A percentile compares a stretch with the other conserved stretches of the same genome.
Conservation (phyloP, 2,888 invertebrate species). For the Eupithecia exiguata region DNA sequence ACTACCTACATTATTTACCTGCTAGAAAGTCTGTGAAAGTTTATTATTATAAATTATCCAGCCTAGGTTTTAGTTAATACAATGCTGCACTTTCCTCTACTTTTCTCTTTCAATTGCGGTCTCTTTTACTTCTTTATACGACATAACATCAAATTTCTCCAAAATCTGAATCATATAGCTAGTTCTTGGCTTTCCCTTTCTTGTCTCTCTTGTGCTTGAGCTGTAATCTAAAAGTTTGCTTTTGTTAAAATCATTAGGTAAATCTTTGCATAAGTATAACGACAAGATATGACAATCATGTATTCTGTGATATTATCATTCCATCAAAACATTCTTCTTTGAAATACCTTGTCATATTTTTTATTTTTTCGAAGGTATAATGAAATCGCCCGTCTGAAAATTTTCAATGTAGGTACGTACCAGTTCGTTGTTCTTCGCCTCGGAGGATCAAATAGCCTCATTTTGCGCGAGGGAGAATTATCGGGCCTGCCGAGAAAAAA, state of each 20-base stretch:
- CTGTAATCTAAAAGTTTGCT: too few relatives aligned
- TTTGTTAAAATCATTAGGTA: not conserved
- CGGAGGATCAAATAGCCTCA: constrained; percentile 63
- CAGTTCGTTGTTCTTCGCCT: constrained; percentile 52
- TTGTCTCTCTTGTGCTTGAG: too few relatives aligned
- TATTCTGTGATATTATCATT: not conserved
- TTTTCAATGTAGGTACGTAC: constrained; percentile 12
- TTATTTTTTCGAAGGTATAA: not conserved
- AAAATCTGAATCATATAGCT: too few relatives aligned
- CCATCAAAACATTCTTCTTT: not conserved
- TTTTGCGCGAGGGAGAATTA: constrained; percentile 62
- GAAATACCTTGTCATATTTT: not conserved
- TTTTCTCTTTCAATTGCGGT: too few relatives aligned
- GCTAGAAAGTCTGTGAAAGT: too few relatives aligned
- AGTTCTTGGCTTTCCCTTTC: too few relatives aligned
- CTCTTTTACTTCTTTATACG: too few relatives aligned
- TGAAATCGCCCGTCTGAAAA: constrained; percentile 20
- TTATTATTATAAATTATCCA: too few relatives aligned
- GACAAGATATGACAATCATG: not conserved
- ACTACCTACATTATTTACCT: too few relatives aligned
- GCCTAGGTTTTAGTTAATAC: too few relatives aligned
- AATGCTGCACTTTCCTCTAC: too few relatives aligned
- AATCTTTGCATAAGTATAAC: not conserved
- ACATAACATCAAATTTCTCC: too few relatives aligned
- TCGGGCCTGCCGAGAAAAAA: constrained; percentile 58